Conservation (phyloP, 2,888 invertebrate species). For the Apomyelois bistriatella region DNA sequence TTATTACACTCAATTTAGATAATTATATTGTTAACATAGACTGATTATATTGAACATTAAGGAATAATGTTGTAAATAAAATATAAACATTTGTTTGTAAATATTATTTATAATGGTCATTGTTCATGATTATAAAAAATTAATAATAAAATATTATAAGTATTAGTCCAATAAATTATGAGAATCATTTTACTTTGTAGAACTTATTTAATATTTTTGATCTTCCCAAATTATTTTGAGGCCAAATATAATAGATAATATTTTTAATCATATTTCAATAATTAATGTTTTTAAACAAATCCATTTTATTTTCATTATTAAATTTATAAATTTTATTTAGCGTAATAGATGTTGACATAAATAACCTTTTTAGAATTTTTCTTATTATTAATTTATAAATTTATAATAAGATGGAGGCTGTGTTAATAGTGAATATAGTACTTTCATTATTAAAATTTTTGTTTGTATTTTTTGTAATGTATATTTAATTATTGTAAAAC, state of each 20-base stretch:
- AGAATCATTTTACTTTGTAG: no score
- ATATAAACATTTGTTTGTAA: slow-evolving; percentile 35
- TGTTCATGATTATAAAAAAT: slow-evolving; percentile 15
- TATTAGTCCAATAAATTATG: slow-evolving; percentile 9
- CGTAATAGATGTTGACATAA: no score
- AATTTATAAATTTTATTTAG: no score
- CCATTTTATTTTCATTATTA: no score
- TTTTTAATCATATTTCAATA: no score
- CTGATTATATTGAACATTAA: slow-evolving; percentile 59
- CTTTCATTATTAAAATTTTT: slow-evolving; percentile 10
- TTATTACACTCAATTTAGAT: slow-evolving; percentile 19
- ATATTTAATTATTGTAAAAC: slow-evolving; percentile 19
- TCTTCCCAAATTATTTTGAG: no score
- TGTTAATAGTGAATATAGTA: slow-evolving; percentile 18
- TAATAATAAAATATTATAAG: not conserved
- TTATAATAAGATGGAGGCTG: slow-evolving; percentile 21
- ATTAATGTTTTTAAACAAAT: no score
- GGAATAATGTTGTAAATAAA: slow-evolving; percentile 47
- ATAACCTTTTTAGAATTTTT: no score
- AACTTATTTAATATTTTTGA: no score
- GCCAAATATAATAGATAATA: no score
- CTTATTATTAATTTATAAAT: not conserved
- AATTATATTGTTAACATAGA: slow-evolving; percentile 60
- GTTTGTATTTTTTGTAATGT: slow-evolving; percentile 6
- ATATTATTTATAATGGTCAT: slow-evolving; percentile 26